A percentile compares a stretch with the other conserved stretches of the same genome.
phyloP scores from a whole-genome alignment of 2,888 invertebrate genomes.

The Neoaliturus tenellus region DNA sequence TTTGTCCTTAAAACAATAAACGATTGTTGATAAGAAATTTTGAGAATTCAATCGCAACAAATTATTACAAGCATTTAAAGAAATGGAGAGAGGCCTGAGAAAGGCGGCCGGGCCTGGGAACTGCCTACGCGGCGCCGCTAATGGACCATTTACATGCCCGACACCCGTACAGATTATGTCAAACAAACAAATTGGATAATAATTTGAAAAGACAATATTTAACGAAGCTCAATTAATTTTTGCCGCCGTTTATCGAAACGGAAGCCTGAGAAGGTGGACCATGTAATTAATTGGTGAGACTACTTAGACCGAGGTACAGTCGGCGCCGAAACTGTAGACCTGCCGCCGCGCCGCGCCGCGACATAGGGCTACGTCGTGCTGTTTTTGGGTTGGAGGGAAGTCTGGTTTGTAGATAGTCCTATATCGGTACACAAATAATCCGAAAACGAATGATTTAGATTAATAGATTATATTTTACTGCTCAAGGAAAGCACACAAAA shows the following conservation, averaged over 20 bases:
- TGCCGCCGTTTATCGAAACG: constrained; percentile 53
- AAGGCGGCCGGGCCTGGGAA: background rate
- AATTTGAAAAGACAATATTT: constrained; percentile 55
- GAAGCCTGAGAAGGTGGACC: constrained; percentile 42
- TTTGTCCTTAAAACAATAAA: too few species aligned
- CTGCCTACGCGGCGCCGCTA: background rate
- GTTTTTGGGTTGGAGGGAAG: too few species aligned
- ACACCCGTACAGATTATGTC: constrained; percentile 42
- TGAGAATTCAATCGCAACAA: too few species aligned
- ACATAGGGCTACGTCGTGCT: too few species aligned
- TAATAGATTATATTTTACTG: too few species aligned
- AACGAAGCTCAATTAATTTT: constrained; percentile 55
- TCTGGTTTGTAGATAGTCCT: too few species aligned
- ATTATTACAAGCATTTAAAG: background rate
- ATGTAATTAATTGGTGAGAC: constrained; percentile 43
- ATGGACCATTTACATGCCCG: constrained; percentile 27
- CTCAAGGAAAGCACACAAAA: too few species aligned
- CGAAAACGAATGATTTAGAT: too few species aligned
- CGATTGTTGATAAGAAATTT: too few species aligned
- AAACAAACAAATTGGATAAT: constrained; percentile 56
- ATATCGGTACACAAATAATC: too few species aligned
- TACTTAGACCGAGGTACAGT: constrained; percentile 48
- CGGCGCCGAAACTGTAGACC: background rate
- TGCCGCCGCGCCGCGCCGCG: background rate
- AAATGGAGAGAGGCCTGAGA: background rate